Percentiles rank a stretch among this genome's conserved stretches.
Evolutionary conservation across 2,797 vertebrate species (phyloP).

Genomic region (Potorous gilbertii): DNA sequence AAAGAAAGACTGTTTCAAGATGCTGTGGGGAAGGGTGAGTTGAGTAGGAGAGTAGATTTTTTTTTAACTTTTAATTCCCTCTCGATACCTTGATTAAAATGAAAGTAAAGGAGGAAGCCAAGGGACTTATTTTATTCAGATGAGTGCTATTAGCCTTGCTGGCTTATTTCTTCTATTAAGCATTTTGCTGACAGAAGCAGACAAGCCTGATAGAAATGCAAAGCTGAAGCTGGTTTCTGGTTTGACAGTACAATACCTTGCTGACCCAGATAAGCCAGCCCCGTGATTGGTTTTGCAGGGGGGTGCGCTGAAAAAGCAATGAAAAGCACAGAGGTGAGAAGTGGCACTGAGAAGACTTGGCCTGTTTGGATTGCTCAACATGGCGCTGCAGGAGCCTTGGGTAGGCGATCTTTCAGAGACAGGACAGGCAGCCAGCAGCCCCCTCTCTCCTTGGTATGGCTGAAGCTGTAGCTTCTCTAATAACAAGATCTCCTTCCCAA

Average conservation of each 20-base stretch:
- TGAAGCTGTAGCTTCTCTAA: slow-evolving; percentile 30
- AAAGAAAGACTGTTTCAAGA: neutral
- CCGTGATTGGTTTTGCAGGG: slow-evolving; percentile 63
- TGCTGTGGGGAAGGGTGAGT: neutral
- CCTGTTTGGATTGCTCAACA: slow-evolving; percentile 3
- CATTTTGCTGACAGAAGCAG: slow-evolving; percentile 76
- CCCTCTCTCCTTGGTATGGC: slow-evolving; percentile 61
- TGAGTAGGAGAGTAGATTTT: neutral
- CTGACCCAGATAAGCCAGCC: slow-evolving; percentile 75
- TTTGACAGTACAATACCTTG: slow-evolving; percentile 70
- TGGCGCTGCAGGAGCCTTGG: slow-evolving; percentile 36
- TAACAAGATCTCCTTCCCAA: slow-evolving; percentile 55
- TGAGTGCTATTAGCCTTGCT: slow-evolving; percentile 67
- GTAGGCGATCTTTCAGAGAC: slow-evolving; percentile 49
- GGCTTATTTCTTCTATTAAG: slow-evolving; percentile 63
- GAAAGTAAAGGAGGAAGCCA: slow-evolving; percentile 60
- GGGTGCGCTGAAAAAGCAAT: slow-evolving; percentile 56
- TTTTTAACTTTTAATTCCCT: slow-evolving; percentile 66
- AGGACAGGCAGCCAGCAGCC: neutral
- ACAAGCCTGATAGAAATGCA: slow-evolving; percentile 72
- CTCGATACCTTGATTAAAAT: slow-evolving; percentile 66
- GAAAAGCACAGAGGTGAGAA: slow-evolving; percentile 61
- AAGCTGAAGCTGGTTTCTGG: slow-evolving; percentile 67
- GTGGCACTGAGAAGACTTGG: slow-evolving; percentile 38
- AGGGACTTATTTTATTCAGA: slow-evolving; percentile 74